Base-by-base conservation (phyloP, 2,888 invertebrate species). In the Hyles lineata region DNA sequence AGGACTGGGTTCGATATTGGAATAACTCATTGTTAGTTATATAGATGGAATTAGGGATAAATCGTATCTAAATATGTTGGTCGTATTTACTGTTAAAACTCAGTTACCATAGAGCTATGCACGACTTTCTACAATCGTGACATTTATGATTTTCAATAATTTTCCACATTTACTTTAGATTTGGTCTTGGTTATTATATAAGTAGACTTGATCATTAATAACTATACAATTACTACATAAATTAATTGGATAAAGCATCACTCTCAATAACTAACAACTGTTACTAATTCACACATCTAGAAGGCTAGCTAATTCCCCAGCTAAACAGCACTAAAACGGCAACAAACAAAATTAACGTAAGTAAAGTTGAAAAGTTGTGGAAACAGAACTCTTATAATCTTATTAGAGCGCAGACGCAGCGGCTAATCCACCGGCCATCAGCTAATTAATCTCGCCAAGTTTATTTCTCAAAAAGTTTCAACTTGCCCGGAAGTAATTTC, bases 401-500 rank as follows among this genome's bases (percentile, higher is more conserved):
- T 90, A 92, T 94, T 94, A 93, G 88, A 90, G 85, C 90, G 88
- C 89, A 91, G 91, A 90, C 90, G 89, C 90, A 88, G 87, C 86
- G 87, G 89, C 90, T 92, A 93, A 93, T 92, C 92, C 92, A 83
- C 87, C 86, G 82, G 87, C 94, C 94, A 94, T 94, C 94, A 92
- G 92, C 94, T 94, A 94, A 94, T 94, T 94, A 94, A 94, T 93
- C 93, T 89, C 83, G 82, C 86, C 86, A 90, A 93, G 90, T 93
- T 92, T 90, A 92, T 93, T 93, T 93, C 91, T 91, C 89, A 92
- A 93, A 93, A 93, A 93, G 91, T 93, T 93, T 92, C 90, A 91
- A 90, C 89, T 91, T 90, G 83, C 80, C 79, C 87, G 90, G 92
- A 93, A 93, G 92, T 92, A 93, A 93, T 93, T 94, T 92, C 90